A percentile compares a stretch with the other conserved stretches of the same genome.
phyloP scores from a whole-genome alignment of 2,888 invertebrate genomes.

The Amphimallon solstitiale region DNA sequence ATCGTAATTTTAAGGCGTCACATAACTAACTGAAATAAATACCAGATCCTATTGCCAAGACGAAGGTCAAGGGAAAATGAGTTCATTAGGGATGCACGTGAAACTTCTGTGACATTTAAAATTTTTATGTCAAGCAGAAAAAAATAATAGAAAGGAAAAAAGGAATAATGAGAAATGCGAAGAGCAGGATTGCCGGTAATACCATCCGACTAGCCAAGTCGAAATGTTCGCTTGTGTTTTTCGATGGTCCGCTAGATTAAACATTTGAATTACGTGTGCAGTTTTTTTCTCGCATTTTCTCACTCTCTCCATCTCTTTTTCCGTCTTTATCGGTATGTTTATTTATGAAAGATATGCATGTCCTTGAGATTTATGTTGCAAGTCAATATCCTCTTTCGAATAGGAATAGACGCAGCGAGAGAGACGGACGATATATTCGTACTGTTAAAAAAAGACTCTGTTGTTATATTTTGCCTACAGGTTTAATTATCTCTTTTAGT shows the following conservation, averaged over 20 bases:
- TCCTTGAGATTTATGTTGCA: conserved; percentile 37
- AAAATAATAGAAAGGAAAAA: background rate
- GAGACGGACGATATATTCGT: background rate
- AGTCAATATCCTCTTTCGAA: conserved; percentile 38
- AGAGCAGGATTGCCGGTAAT: background rate
- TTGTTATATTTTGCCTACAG: too few species aligned
- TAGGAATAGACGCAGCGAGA: conserved; percentile 10
- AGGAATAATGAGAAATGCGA: background rate
- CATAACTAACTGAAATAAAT: too few species aligned
- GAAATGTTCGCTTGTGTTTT: conserved; percentile 12
- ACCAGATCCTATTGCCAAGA: too few species aligned
- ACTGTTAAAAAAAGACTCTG: background rate
- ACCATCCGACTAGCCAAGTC: background rate
- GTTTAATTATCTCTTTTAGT: too few species aligned
- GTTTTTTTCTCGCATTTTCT: conserved; percentile 7
- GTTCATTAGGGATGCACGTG: too few species aligned
- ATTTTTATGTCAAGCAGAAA: background rate
- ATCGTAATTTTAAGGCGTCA: too few species aligned
- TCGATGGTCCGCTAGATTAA: conserved; percentile 23
- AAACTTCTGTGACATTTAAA: too few species aligned
- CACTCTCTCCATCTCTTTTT: background rate
- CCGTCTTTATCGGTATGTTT: conserved; percentile 28
- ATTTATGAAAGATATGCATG: conserved; percentile 38
- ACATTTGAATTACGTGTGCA: conserved; percentile 30
- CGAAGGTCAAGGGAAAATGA: too few species aligned